A percentile compares a stretch with the other conserved stretches of the same genome.
These are phyloP conservation scores for Solea solea DNA, from an alignment of 2,113 vertebrate species.

Conservation along the genomic window DNA sequence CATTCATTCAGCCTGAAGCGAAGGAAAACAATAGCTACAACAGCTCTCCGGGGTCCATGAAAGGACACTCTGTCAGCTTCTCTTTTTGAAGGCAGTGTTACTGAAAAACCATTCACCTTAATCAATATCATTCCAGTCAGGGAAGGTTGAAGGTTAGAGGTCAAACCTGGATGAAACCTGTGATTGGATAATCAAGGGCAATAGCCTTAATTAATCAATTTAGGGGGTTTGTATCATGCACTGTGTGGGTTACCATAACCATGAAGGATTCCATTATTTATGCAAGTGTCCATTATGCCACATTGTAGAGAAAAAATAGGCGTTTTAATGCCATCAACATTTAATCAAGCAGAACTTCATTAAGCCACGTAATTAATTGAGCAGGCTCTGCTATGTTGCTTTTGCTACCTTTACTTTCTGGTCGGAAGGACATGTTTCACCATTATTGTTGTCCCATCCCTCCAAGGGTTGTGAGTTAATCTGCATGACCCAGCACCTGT, in stretches of 20 bases:
- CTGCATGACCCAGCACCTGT: slow-evolving; percentile 83
- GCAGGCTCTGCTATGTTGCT: slow-evolving; percentile 80
- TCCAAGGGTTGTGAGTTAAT: slow-evolving; percentile 85
- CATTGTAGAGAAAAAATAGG: slow-evolving; percentile 70
- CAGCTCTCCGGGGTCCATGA: slow-evolving; percentile 56
- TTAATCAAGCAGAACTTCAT: slow-evolving; percentile 86
- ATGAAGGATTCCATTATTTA: slow-evolving; percentile 83
- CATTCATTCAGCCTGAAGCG: slow-evolving; percentile 50
- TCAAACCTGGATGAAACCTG: slow-evolving; percentile 63
- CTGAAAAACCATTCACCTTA: slow-evolving; percentile 57
- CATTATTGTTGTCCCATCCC: slow-evolving; percentile 83
- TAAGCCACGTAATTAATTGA: slow-evolving; percentile 86
- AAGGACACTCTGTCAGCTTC: slow-evolving; percentile 67
- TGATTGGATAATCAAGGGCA: slow-evolving; percentile 78
- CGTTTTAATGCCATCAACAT: slow-evolving; percentile 78
- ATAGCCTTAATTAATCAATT: slow-evolving; percentile 75
- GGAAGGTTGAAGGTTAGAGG: slow-evolving; percentile 72
- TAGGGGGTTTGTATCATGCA: slow-evolving; percentile 65
- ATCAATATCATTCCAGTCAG: slow-evolving; percentile 65
- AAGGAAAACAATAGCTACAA: slow-evolving; percentile 58
- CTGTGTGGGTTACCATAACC: slow-evolving; percentile 76
- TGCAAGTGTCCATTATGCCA: slow-evolving; percentile 80
- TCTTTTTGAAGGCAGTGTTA: slow-evolving; percentile 53
- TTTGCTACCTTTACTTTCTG: slow-evolving; percentile 85
- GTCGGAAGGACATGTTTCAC: slow-evolving; percentile 83